Base-by-base conservation (phyloP, 2,888 invertebrate genomes). In the Druceiella hillmani region DNA sequence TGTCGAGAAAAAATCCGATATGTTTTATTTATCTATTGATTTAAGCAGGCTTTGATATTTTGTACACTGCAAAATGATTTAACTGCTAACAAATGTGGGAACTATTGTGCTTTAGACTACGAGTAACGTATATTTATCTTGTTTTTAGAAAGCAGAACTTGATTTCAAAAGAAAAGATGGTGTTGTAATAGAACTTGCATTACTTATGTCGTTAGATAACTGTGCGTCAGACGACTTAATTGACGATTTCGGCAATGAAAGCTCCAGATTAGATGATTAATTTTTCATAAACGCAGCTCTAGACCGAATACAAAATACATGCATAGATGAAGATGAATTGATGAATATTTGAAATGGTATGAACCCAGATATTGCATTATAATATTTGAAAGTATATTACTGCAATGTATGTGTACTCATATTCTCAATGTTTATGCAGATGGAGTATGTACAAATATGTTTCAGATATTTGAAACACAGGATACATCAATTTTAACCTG, bases 241-340 rank as follows among this genome's bases (percentile, higher is more conserved):
- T 26, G n/a, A n/a, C n/a, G n/a, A n/a, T n/a, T n/a, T n/a, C n/a
- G n/a, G n/a, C n/a, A n/a, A n/a, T n/a, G 27, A 26, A 13, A 10
- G 12, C 12, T 13, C 27, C 11, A 26, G 12, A 26, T 26, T 26
- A 11, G 27, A 26, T 26, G 27, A 26, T 13, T 10, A 26, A 26
- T 26, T 13, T 26, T 6, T 11, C 11, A 26, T 13, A 26, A 26
- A 26, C 12, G n/a, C 27, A 26, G 12, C 12, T 13, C 12, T 26
- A 26, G 27, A 26, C 27, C 27, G 12, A 26, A 26, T 26, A 26
- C 27, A 26, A 26, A 26, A 26, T 26, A 6, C 27, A 26, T 27
- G 11, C 5, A 27, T 27, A 10, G 6, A 14, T 30, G 13, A 30
- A 11, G 30, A 30, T 11, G 13, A 30, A n/a, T 30, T 13, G 13